A percentile compares a stretch with the other conserved stretches of the same genome.
Evolutionary conservation across 2,113 vertebrate genomes (phyloP).

Genomic region (Coturnix japonica): DNA sequence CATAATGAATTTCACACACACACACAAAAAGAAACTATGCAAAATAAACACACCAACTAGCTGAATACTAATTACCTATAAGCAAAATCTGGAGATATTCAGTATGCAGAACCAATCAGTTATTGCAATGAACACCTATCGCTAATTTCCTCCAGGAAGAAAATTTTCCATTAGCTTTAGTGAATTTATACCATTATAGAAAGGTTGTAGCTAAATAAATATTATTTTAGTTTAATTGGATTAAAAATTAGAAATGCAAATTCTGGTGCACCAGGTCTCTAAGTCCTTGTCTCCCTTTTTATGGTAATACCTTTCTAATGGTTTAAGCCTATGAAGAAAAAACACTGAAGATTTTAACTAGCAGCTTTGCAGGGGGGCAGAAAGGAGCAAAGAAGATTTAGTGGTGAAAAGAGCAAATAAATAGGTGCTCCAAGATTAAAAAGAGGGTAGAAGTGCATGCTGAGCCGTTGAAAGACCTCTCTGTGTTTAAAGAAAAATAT

Average conservation of each 20-base stretch:
- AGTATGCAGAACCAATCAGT: slow-evolving; percentile 59
- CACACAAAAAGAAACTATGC: neutral
- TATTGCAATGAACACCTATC: slow-evolving; percentile 60
- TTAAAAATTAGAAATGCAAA: slow-evolving; percentile 86
- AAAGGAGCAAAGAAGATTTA: slow-evolving; percentile 90
- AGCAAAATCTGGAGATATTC: slow-evolving; percentile 51
- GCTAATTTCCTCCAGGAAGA: slow-evolving; percentile 65
- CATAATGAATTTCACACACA: slow-evolving; percentile 38
- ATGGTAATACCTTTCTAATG: slow-evolving; percentile 86
- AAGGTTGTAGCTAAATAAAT: slow-evolving; percentile 77
- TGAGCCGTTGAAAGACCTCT: slow-evolving; percentile 88
- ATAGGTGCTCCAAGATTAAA: slow-evolving; percentile 95
- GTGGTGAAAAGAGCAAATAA: slow-evolving; percentile 96
- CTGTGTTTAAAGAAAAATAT: slow-evolving; percentile 89
- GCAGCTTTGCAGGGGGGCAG: slow-evolving; percentile 82
- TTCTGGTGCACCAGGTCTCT: slow-evolving; percentile 67
- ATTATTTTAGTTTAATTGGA: slow-evolving; percentile 83
- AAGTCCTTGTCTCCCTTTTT: slow-evolving; percentile 80
- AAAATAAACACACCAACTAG: slow-evolving; percentile 72
- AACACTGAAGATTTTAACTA: slow-evolving; percentile 86
- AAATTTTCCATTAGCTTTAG: slow-evolving; percentile 66
- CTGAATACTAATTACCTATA: slow-evolving; percentile 59
- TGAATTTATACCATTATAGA: slow-evolving; percentile 60
- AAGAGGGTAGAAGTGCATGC: slow-evolving; percentile 88
- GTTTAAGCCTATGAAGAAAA: slow-evolving; percentile 85